These are phyloP conservation scores for Pammene fasciana DNA, from an alignment of 2,888 invertebrate genomes.

Conservation along the genomic window DNA sequence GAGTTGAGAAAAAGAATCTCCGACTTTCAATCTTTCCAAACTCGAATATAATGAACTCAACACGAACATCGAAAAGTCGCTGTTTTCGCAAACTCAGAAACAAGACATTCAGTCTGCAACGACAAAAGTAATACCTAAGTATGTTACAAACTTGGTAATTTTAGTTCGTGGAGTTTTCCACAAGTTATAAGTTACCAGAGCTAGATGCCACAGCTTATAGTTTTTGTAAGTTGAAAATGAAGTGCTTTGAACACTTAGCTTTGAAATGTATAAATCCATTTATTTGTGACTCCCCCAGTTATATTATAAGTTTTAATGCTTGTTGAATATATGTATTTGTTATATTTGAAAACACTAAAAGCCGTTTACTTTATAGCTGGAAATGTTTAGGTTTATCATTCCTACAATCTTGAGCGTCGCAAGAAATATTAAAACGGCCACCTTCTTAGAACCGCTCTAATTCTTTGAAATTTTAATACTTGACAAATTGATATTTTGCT, in stretches of 20 bases:
- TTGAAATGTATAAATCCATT: constrained; percentile 26
- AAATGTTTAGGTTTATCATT: constrained; percentile 41
- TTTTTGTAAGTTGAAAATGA: constrained; percentile 39
- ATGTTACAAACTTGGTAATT: constrained; percentile 41
- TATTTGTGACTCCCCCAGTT: constrained; percentile 22
- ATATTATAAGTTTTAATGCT: constrained; percentile 18
- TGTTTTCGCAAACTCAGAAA: constrained; percentile 37
- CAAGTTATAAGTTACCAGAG: constrained; percentile 36
- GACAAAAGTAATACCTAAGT: constrained; percentile 40
- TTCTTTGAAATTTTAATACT: constrained; percentile 38
- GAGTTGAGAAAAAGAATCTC: constrained; percentile 13
- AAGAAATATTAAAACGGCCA: constrained; percentile 58
- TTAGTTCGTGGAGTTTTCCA: constrained; percentile 36
- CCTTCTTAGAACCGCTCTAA: constrained; percentile 53
- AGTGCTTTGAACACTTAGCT: constrained; percentile 39
- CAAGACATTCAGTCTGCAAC: constrained; percentile 38
- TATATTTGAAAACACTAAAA: background rate
- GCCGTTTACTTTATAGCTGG: background rate
- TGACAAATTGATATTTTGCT: constrained; percentile 38
- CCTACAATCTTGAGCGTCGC: constrained; percentile 49
- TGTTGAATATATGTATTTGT: constrained; percentile 18
- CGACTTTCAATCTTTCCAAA: constrained; percentile 30
- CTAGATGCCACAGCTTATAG: constrained; percentile 39
- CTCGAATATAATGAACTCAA: constrained; percentile 17
- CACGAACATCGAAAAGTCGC: constrained; percentile 17